These are phyloP conservation scores for Scolopax mira DNA, from an alignment of 2,113 vertebrate species.

Conservation along the genomic window DNA sequence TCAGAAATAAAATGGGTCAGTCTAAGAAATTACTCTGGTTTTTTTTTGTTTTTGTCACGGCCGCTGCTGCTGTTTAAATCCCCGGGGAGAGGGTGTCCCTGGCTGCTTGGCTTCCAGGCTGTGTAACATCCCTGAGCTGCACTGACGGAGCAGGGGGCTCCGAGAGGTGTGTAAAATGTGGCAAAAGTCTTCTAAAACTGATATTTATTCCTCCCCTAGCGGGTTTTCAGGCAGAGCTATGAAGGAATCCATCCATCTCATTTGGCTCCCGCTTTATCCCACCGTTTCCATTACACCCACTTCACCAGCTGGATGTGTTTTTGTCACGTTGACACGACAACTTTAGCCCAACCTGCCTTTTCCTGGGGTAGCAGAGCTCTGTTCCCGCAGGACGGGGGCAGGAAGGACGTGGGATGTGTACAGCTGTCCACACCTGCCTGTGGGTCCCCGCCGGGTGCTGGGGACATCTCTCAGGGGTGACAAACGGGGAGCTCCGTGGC, in stretches of 20 bases:
- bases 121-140: too few relatives aligned
- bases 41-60: too few relatives aligned
- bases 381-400: fast-evolving
- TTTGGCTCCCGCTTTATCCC: background rate
- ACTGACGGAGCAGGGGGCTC: background rate
- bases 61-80: background rate
- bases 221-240: background rate
- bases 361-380: background rate
- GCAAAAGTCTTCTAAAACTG: background rate
- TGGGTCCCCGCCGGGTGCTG: fast-evolving
- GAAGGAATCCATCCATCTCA: background rate
- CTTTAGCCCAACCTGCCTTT: background rate
- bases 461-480: fast-evolving
- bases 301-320: background rate
- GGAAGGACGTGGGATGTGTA: fast-evolving
- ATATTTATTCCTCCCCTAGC: background rate
- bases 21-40: background rate
- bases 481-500: fast-evolving
- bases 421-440: fast-evolving
- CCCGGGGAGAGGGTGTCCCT: background rate
- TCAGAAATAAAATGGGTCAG: background rate
- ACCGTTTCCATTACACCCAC: background rate
- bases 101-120: background rate
- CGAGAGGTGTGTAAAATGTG: background rate
- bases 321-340: background rate